These are phyloP conservation scores for Drosophila infuscata DNA, from an alignment of 2,888 invertebrate genomes.

Conservation along the genomic window DNA sequence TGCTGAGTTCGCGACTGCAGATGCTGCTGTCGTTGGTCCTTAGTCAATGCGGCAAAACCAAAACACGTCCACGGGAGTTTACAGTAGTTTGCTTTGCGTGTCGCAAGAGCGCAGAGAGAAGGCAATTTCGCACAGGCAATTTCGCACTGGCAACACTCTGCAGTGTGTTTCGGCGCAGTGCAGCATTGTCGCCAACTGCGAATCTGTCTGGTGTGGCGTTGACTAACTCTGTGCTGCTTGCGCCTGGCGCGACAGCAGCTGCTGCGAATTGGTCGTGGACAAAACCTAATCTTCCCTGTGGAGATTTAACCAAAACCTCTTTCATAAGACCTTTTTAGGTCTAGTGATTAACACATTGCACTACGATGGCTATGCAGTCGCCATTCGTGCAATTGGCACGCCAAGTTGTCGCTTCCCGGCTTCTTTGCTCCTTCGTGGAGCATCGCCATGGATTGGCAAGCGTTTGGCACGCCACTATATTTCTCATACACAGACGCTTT, in stretches of 20 bases:
- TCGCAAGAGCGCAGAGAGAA: conserved; percentile 8
- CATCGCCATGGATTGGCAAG: conserved; percentile 22
- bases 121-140: conserved; percentile 11
- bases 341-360: conserved; percentile 53
- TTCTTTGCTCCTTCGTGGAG: conserved; percentile 10
- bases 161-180: conserved; percentile 23
- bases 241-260: conserved; percentile 46
- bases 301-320: conserved; percentile 25
- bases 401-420: conserved; percentile 34
- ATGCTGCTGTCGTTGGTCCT: conserved; percentile 46
- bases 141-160: conserved; percentile 13
- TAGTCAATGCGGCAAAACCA: conserved; percentile 64
- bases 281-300: conserved; percentile 35
- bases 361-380: conserved; percentile 79
- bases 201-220: conserved; percentile 8
- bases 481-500: conserved; percentile 20
- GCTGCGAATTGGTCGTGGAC: conserved; percentile 32
- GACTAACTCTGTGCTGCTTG: conserved; percentile 12
- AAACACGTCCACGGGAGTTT: conserved; percentile 39
- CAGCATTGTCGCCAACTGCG: conserved; percentile 16
- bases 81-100: conserved; percentile 51
- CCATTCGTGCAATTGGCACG: conserved; percentile 82
- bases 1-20: conserved; percentile 20
- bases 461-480: conserved; percentile 60
- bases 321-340: conserved; percentile 21